phyloP scores from a whole-genome alignment of 2,113 vertebrate genomes.

The Lagenorhynchus albirostris region DNA sequence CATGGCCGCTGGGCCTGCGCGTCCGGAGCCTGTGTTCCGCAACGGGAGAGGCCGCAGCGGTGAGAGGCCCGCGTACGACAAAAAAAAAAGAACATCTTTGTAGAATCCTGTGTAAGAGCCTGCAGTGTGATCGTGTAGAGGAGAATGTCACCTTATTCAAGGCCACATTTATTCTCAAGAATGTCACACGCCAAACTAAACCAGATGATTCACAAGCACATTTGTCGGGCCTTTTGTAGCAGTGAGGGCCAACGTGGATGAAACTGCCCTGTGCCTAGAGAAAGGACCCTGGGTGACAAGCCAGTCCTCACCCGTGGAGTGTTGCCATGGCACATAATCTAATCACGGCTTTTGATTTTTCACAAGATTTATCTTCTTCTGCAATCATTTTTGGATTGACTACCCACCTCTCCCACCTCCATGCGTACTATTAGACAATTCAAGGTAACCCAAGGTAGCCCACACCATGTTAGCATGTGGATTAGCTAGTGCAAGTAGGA shows the following conservation, averaged over 20 bases:
- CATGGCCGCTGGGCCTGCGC: too few relatives aligned
- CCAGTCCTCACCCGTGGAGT: rapidly evolving
- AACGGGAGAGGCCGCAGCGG: too few relatives aligned
- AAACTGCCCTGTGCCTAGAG: rapidly evolving
- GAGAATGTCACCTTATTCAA: not conserved
- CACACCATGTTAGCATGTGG: rapidly evolving
- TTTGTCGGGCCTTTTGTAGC: rapidly evolving
- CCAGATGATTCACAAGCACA: too few relatives aligned
- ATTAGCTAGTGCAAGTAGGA: rapidly evolving
- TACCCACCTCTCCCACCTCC: not conserved
- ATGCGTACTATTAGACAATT: rapidly evolving
- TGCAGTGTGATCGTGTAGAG: rapidly evolving
- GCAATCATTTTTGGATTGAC: rapidly evolving
- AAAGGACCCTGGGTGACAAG: rapidly evolving
- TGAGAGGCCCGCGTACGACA: too few relatives aligned
- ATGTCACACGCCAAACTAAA: rapidly evolving
- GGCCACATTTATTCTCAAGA: not conserved
- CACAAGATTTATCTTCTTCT: not conserved
- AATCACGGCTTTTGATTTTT: not conserved
- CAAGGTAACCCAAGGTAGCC: rapidly evolving
- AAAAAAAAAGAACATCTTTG: too few relatives aligned
- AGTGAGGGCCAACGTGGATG: rapidly evolving
- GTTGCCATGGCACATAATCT: rapidly evolving
- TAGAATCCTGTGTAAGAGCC: not conserved
- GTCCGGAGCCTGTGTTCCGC: too few relatives aligned